Evolutionary conservation across 1,140 invertebrate genomes (phyloP), one percentile per base, ranked within the genome.

Genomic region (Proctacanthus coquilletti): DNA sequence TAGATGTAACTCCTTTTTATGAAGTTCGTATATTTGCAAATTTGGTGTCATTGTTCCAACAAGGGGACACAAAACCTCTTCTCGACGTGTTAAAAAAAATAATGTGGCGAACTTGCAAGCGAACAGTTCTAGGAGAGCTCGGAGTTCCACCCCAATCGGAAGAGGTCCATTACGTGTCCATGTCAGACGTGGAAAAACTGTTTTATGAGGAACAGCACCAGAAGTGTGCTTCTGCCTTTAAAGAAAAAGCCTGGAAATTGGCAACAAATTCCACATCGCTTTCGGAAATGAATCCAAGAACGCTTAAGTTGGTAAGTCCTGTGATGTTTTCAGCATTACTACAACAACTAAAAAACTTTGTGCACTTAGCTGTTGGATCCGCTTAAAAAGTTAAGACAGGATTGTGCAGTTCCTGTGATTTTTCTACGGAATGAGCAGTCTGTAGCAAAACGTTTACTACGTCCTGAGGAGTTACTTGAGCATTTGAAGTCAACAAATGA

Each of bases 341-440:
- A 18, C 43, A 29, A 32, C 35, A 38, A 35, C 38, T 39, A 18
- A 38, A 36, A 38, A 67, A 60, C 41, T 33, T 35, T 31, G 42
- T 44, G 36, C 17, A 49, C 54, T 4, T 34, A 29, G 6, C 50
- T 83, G 27, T 45, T 84, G 40, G 56, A 61, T 38, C 80, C 81
- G 3, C 60, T 85, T 21, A 47, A 78, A 27, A 65, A 68, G 27
- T 61, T 85, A 27, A 64, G 80, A 2, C 75, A 83, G 56, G 77
- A 77, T 1, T 84, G 80, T 52, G 72, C 71, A 14, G 74, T 84
- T 60, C 80, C 80, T 2, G 75, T 35, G 34, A 79, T 50, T 42
- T 59, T 14, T 30, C 39, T 25, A 10, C 18, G 14, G 2, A 38
- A 13, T 4, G 21, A 39, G 8, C 38, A 39, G 9, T 18, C 41